phyloP scores from a whole-genome alignment of 2,888 invertebrate genomes.

The Sarcophaga subvicina region DNA sequence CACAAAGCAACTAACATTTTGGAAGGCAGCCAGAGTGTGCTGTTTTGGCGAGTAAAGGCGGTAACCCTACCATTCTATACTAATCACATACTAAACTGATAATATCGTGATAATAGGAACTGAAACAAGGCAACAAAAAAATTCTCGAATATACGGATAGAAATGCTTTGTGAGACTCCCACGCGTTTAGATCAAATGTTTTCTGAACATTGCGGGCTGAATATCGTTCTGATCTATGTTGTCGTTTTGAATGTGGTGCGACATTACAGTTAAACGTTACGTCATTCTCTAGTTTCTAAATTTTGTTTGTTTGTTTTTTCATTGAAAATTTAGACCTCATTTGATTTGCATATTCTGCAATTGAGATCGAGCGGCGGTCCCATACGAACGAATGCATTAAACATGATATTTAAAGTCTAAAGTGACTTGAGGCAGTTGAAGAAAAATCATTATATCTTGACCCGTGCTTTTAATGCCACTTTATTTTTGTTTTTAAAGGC shows the following conservation, averaged over 20 bases:
- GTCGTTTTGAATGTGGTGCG: not conserved
- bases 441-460: conserved; percentile 52
- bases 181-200: no score
- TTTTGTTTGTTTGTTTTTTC: not conserved
- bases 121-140: no score
- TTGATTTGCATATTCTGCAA: conserved; percentile 61
- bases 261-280: conserved; percentile 18
- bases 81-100: no score
- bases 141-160: rapidly evolving
- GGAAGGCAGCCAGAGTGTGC: no score
- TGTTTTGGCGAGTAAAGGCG: no score
- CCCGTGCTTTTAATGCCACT: conserved; percentile 51
- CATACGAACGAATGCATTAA: conserved; percentile 44
- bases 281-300: not conserved
- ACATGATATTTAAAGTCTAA: not conserved
- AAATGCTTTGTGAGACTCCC: no score
- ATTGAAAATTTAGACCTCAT: conserved; percentile 32
- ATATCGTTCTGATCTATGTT: no score
- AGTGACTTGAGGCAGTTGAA: conserved; percentile 29
- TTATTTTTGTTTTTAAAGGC: not conserved
- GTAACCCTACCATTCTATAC: no score
- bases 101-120: no score
- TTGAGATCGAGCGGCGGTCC: conserved; percentile 22
- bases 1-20: no score
- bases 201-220: no score